A percentile compares a stretch with the other conserved stretches of the same genome.
Evolutionary conservation across 2,113 vertebrate genomes (phyloP).

Genomic region (Pontoporia blainvillei): DNA sequence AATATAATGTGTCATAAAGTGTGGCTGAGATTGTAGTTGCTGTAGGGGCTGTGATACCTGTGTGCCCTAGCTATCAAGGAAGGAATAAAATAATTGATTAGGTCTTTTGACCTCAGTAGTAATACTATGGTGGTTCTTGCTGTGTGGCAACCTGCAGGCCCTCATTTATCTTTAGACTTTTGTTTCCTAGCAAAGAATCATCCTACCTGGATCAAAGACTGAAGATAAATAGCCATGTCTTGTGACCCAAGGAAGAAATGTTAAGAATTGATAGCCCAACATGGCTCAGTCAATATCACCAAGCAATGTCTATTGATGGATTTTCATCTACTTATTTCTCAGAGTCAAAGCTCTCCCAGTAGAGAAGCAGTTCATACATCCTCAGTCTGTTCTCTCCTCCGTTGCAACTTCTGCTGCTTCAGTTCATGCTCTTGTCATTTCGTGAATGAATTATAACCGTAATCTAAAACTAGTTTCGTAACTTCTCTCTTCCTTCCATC

Average conservation of each 20-base stretch:
- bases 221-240: conserved; percentile 38
- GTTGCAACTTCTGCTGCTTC: background rate
- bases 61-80: background rate
- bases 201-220: conserved; percentile 16
- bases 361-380: conserved; percentile 8
- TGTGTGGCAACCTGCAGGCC: background rate
- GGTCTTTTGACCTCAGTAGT: background rate
- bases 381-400: background rate
- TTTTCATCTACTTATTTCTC: conserved; percentile 36
- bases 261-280: conserved; percentile 28
- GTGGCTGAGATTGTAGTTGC: background rate
- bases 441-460: background rate
- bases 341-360: background rate
- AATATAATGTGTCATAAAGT: background rate
- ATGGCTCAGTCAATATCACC: conserved; percentile 4
- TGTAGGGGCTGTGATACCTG: background rate
- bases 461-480: background rate
- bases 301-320: background rate
- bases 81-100: background rate
- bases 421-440: background rate
- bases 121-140: background rate
- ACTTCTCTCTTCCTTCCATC: background rate
- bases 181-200: conserved; percentile 26
- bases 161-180: conserved; percentile 39
- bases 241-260: conserved; percentile 8